These are phyloP conservation scores for Clarias fuscus DNA, from an alignment of 2,797 vertebrate genomes.

Conservation along the genomic window DNA sequence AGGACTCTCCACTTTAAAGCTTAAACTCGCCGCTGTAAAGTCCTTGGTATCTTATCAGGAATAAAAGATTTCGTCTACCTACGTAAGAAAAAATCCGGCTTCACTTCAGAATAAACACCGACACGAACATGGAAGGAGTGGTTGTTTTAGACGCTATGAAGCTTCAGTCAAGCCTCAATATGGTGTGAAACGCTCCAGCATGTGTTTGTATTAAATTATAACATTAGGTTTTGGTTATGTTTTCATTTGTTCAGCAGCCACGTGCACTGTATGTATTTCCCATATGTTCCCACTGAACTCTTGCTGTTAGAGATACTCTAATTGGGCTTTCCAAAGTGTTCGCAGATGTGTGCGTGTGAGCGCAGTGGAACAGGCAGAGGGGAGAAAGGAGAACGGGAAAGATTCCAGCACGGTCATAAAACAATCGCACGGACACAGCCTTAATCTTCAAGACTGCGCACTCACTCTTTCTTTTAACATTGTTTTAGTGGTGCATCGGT, in stretches of 20 bases:
- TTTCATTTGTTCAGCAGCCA: slow-evolving; percentile 46
- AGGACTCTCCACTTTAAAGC: slow-evolving; percentile 39
- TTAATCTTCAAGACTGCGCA: slow-evolving; percentile 21
- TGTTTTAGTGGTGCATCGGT: background rate
- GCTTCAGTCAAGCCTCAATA: background rate
- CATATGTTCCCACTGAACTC: slow-evolving; percentile 49
- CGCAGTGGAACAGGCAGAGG: slow-evolving; percentile 18
- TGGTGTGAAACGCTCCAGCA: background rate
- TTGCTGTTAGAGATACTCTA: slow-evolving; percentile 58
- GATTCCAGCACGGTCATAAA: slow-evolving; percentile 52
- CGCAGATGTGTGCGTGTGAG: slow-evolving; percentile 57
- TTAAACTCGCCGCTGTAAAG: background rate
- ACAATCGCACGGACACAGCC: slow-evolving; percentile 28
- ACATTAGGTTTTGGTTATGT: slow-evolving; percentile 33
- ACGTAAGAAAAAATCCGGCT: background rate
- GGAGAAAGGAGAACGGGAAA: slow-evolving; percentile 23
- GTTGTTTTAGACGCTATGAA: background rate
- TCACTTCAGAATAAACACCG: background rate
- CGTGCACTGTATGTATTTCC: slow-evolving; percentile 42
- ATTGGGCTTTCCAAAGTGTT: slow-evolving; percentile 56
- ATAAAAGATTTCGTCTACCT: background rate
- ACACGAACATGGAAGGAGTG: background rate
- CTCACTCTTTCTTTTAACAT: background rate
- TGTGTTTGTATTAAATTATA: slow-evolving; percentile 33
- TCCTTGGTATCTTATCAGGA: slow-evolving; percentile 16